phyloP scores from a whole-genome alignment of 2,888 invertebrate genomes.

The Metalampra italica region DNA sequence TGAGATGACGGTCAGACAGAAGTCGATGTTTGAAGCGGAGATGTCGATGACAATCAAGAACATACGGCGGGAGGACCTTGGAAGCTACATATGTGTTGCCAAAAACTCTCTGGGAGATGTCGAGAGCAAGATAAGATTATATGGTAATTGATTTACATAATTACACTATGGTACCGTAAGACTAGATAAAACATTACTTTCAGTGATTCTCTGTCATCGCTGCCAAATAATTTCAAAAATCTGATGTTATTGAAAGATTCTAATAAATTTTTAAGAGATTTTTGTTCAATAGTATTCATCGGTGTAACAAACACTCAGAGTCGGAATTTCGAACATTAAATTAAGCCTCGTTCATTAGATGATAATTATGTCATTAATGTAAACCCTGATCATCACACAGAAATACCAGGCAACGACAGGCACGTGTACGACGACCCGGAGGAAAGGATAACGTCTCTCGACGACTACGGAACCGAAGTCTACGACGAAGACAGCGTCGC shows the following conservation, averaged over 20 bases:
- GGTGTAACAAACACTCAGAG: not conserved
- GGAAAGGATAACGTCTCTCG: slow-evolving; percentile 55
- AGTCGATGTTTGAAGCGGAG: slow-evolving; percentile 89
- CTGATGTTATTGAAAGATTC: too few species aligned
- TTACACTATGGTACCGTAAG: not conserved
- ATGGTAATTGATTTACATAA: slow-evolving; percentile 81
- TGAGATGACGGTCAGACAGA: slow-evolving; percentile 85
- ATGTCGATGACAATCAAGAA: slow-evolving; percentile 90
- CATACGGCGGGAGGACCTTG: slow-evolving; percentile 87
- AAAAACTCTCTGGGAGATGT: slow-evolving; percentile 93
- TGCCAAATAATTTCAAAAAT: too few species aligned
- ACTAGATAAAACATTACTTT: too few species aligned
- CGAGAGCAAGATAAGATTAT: slow-evolving; percentile 92
- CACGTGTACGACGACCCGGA: slow-evolving; percentile 66
- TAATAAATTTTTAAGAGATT: too few species aligned
- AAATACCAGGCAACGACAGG: slow-evolving; percentile 72
- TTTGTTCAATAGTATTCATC: too few species aligned
- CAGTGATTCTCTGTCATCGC: too few species aligned
- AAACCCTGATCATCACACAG: slow-evolving; percentile 30
- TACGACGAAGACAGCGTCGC: slow-evolving; percentile 53
- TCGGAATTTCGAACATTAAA: too few species aligned
- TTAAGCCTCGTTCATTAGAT: too few species aligned
- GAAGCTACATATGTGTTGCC: slow-evolving; percentile 91
- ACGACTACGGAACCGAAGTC: slow-evolving; percentile 62
- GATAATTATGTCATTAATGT: not conserved